Base-by-base conservation (phyloP, 2,888 invertebrate species). In the Rhorus exstirpatorius region DNA sequence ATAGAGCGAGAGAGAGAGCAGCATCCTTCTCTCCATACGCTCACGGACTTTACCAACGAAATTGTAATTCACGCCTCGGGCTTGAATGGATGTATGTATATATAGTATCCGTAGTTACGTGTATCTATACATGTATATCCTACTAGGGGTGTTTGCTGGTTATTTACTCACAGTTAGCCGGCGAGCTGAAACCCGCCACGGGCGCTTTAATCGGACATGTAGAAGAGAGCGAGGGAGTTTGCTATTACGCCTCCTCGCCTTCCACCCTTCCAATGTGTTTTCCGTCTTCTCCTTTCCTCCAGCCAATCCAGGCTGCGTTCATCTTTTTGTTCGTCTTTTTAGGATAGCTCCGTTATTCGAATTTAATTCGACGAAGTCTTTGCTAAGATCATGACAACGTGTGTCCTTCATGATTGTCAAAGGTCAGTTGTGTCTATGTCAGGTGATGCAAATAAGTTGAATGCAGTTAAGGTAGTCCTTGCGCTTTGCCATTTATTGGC, bases 1-100 rank as follows among this genome's bases (percentile, higher is more conserved):
- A 51, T 38, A 26, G 38, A 19, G n/a, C 44, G 19, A 60, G 49
- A 14, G 21, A 60, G 44, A 58, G 26, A 87, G 49, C 74, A 79
- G 75, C 58, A 46, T 71, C 72, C 77, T 72, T 83, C 63, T 87
- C 81, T 87, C 88, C 89, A 87, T 89, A 89, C 87, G 87, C 86
- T 85, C 55, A 55, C 44, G 41, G 72, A 85, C 89, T 63, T 19
- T 51, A 72, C 77, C 84, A 70, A 81, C 70, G 88, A 89, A 90
- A 90, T 89, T 90, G 89, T 90, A 91, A 92, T 91, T 89, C 91
- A 85, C 90, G 86, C 89, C 88, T 87, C 84, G 67, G 79, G 79
- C 71, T 58, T 14, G 6, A 19, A 12, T 21, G 24, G 14, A 35
- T 14, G 17, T 6, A 38, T 14, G 49, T 12, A 35, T 24, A 35